phyloP scores from a whole-genome alignment of 2,888 invertebrate species.

The Criorhina ranunculi region DNA sequence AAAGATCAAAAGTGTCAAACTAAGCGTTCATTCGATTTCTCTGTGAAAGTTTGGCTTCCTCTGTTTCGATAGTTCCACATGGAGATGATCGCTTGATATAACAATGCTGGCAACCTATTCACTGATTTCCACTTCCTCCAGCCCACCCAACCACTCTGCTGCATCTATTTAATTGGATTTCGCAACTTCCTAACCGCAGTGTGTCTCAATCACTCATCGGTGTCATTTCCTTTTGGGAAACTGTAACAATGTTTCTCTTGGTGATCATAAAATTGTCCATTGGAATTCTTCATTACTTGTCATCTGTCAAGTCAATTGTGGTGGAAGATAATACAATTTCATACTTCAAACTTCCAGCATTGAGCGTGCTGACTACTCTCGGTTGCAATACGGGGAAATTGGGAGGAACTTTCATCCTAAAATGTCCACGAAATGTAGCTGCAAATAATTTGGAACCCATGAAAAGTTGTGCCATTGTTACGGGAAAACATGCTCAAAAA shows the following conservation, averaged over 20 bases:
- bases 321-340: slow-evolving; percentile 68
- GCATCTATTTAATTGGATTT: slow-evolving; percentile 60
- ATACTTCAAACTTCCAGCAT: slow-evolving; percentile 61
- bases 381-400: slow-evolving; percentile 57
- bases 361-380: slow-evolving; percentile 40
- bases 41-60: no score
- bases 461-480: slow-evolving; percentile 53
- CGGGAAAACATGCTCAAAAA: slow-evolving; percentile 27
- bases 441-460: slow-evolving; percentile 8
- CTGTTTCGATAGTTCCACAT: no score
- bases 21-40: no score
- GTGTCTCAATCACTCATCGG: slow-evolving; percentile 22
- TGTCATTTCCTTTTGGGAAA: slow-evolving; percentile 22
- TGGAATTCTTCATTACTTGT: slow-evolving; percentile 44
- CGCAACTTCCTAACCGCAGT: slow-evolving; percentile 41
- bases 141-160: slow-evolving; percentile 44
- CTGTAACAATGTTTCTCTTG: slow-evolving; percentile 40
- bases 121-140: background rate
- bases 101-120: no score
- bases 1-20: no score
- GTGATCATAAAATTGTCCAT: slow-evolving; percentile 21
- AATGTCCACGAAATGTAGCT: slow-evolving; percentile 49
- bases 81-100: no score
- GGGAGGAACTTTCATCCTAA: slow-evolving; percentile 49
- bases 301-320: slow-evolving; percentile 37